These are phyloP conservation scores for Argentina silus DNA, from an alignment of 2,797 vertebrate species.

Conservation along the genomic window DNA sequence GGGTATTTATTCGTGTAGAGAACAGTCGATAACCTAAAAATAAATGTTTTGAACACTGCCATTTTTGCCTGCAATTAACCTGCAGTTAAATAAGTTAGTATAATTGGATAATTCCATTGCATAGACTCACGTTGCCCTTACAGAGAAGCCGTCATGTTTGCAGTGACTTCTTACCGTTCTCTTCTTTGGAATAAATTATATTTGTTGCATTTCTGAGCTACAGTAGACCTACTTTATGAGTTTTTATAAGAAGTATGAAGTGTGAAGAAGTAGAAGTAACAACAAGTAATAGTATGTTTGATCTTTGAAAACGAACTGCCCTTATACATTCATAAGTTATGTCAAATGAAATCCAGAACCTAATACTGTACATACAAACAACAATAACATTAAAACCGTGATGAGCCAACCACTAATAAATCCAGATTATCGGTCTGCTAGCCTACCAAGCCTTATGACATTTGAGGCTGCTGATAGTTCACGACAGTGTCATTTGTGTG, in stretches of 20 bases:
- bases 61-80: background rate
- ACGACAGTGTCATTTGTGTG: background rate
- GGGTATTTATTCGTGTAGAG: background rate
- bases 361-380: background rate
- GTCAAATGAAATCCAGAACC: background rate
- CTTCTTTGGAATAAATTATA: background rate
- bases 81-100: background rate
- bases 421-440: background rate
- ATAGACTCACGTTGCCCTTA: background rate
- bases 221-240: too few relatives aligned
- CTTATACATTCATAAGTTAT: background rate
- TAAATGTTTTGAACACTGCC: slow-evolving; percentile 1
- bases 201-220: background rate
- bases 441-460: background rate
- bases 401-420: background rate
- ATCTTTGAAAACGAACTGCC: background rate
- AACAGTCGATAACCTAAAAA: background rate
- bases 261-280: background rate
- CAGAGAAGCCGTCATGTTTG: background rate
- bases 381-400: background rate
- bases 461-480: background rate
- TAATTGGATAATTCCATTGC: slow-evolving; percentile 17
- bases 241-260: background rate
- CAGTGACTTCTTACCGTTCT: background rate
- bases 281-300: background rate